Evolutionary conservation across 2,797 vertebrate species (phyloP).

Genomic region (Tolypeutes matacus): DNA sequence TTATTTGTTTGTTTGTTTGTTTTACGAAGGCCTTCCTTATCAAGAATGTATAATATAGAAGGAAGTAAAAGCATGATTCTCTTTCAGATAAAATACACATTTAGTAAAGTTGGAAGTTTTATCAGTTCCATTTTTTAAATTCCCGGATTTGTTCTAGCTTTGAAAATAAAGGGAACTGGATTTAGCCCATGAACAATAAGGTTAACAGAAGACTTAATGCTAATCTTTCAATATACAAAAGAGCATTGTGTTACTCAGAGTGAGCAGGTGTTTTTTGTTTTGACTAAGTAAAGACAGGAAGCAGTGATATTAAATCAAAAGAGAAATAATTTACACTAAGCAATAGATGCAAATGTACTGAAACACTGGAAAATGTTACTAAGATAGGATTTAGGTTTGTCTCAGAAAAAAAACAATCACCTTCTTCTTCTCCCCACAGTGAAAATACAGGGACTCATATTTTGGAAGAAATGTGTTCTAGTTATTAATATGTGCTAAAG

Average conservation of each 20-base stretch:
- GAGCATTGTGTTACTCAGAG: background rate
- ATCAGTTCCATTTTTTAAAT: conserved; percentile 59
- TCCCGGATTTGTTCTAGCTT: conserved; percentile 50
- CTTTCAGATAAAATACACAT: background rate
- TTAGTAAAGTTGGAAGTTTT: conserved; percentile 46
- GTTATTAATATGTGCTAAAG: conserved; percentile 48
- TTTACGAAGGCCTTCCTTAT: background rate
- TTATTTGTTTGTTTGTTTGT: background rate
- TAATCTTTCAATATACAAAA: conserved; percentile 55
- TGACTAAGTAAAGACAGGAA: conserved; percentile 25
- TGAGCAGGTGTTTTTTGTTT: conserved; percentile 68
- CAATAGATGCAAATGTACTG: background rate
- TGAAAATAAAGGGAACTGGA: conserved; percentile 52
- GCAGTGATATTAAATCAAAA: conserved; percentile 49
- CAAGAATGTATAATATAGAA: background rate
- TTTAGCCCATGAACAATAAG: conserved; percentile 18
- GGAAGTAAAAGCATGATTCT: background rate
- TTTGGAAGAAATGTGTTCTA: background rate
- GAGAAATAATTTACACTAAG: conserved; percentile 52
- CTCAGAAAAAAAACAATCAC: background rate
- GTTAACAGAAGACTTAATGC: conserved; percentile 55
- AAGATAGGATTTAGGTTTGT: background rate
- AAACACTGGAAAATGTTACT: conserved; percentile 59
- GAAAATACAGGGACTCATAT: background rate
- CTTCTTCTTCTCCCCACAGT: background rate